Percentiles rank a stretch among this genome's conserved stretches.
phyloP scores from a whole-genome alignment of 2,797 vertebrate genomes.

The Rhinichthys osculus region DNA sequence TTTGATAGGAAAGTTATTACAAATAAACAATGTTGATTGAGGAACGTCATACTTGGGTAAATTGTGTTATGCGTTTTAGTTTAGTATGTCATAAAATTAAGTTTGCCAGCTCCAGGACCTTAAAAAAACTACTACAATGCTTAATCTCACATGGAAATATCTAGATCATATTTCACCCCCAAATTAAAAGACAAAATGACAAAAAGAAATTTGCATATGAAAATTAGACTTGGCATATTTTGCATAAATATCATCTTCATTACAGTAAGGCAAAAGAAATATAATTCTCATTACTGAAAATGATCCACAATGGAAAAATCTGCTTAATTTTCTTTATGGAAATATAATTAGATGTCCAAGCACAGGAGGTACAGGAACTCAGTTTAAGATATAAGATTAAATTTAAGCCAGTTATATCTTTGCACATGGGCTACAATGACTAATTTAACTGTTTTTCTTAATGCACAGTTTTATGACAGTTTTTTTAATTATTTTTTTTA shows the following conservation, averaged over 20 bases:
- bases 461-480: neutral
- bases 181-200: neutral
- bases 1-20: neutral
- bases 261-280: neutral
- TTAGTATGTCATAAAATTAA: neutral
- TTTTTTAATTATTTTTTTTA: no score
- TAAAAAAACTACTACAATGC: neutral
- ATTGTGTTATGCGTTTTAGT: neutral
- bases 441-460: neutral
- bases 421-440: neutral
- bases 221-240: neutral
- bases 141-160: neutral
- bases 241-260: neutral
- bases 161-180: neutral
- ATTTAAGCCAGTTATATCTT: neutral
- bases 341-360: neutral
- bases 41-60: neutral
- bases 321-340: neutral
- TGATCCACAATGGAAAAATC: neutral
- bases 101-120: neutral
- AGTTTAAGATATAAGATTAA: neutral
- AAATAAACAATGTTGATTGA: neutral
- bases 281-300: neutral
- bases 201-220: no score
- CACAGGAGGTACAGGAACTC: neutral